Evolutionary conservation across 2,888 invertebrate genomes (phyloP).

Genomic region (Prostheceraeus crozeri): DNA sequence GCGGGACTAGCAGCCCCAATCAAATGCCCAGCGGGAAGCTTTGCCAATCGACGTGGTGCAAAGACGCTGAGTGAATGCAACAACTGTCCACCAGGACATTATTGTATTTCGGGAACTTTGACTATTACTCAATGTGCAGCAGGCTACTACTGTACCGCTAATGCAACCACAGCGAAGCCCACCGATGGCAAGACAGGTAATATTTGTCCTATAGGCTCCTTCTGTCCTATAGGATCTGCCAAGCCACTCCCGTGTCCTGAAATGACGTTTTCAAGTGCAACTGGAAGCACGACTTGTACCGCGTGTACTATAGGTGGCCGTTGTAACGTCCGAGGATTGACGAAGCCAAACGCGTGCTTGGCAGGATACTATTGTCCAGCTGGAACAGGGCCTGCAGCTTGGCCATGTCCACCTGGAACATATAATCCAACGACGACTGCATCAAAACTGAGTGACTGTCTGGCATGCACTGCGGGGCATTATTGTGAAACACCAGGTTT

Average conservation of each 20-base stretch:
- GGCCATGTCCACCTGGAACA: no score
- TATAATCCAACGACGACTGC: no score
- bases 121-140: background rate
- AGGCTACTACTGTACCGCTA: conserved; percentile 10
- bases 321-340: conserved; percentile 46
- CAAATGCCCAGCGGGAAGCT: conserved; percentile 50
- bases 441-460: no score
- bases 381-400: no score
- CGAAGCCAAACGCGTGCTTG: no score
- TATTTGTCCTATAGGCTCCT: conserved; percentile 50
- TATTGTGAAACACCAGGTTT: no score
- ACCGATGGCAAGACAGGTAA: conserved; percentile 50
- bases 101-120: no score
- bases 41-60: conserved; percentile 46
- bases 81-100: background rate
- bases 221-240: conserved; percentile 46
- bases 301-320: conserved; percentile 49
- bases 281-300: conserved; percentile 46
- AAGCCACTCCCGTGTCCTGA: conserved; percentile 47
- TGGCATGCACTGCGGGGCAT: no score
- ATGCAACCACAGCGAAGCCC: background rate
- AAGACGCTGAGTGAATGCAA: no score
- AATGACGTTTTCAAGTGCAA: conserved; percentile 48
- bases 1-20: conserved; percentile 46
- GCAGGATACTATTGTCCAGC: no score